A percentile compares a stretch with the other conserved stretches of the same genome.
Evolutionary conservation across 1,140 invertebrate genomes (phyloP).

Genomic region (Aphelenchoides fujianensis): DNA sequence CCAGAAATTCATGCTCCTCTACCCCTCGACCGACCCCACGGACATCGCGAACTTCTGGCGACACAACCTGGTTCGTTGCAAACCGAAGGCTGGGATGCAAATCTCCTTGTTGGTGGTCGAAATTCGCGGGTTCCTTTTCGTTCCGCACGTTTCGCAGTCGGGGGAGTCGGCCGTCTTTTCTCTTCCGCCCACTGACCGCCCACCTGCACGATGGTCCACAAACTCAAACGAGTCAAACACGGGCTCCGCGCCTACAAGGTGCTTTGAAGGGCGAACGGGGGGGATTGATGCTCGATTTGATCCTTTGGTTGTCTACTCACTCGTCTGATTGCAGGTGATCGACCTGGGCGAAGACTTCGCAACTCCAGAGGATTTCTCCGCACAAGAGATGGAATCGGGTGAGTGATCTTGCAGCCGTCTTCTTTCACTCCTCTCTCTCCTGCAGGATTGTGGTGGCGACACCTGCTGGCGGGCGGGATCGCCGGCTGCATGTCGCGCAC

Average conservation of each 20-base stretch:
- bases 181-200: background rate
- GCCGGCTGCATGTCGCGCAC: conserved; percentile 93
- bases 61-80: conserved; percentile 83
- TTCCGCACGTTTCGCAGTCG: background rate
- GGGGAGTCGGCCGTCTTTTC: background rate
- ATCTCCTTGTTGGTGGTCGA: background rate
- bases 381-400: conserved; percentile 81
- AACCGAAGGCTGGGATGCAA: conserved; percentile 2
- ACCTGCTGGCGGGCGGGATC: conserved; percentile 88
- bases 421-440: too few relatives aligned
- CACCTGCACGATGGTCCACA: background rate
- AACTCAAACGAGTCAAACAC: background rate
- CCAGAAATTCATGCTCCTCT: conserved; percentile 87
- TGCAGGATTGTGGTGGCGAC: conserved; percentile 96
- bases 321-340: conserved; percentile 77
- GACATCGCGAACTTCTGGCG: conserved; percentile 92
- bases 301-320: conserved; percentile 9
- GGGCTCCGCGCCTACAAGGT: conserved; percentile 25
- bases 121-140: conserved; percentile 14
- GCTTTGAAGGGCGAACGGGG: too few relatives aligned
- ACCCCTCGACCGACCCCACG: conserved; percentile 80
- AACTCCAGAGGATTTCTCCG: conserved; percentile 94
- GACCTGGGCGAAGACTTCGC: conserved; percentile 94
- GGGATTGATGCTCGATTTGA: background rate
- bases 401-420: too few relatives aligned